phyloP scores from a whole-genome alignment of 2,888 invertebrate genomes.

The Liodrosophila aerea region DNA sequence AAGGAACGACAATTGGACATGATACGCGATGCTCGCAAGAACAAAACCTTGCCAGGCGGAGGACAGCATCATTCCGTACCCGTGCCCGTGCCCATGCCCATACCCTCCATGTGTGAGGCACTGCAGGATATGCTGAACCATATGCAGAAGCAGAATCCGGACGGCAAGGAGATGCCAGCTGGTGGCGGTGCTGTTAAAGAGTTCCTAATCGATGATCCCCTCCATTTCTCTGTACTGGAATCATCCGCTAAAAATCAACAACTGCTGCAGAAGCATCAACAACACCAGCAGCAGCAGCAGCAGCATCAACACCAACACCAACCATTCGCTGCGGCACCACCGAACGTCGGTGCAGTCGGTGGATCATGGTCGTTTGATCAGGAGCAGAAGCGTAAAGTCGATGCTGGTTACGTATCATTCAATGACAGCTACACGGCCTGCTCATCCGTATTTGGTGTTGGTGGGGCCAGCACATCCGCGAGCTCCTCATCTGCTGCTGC shows the following conservation, averaged over 20 bases:
- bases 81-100: too few species aligned
- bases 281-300: constrained; percentile 13
- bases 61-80: constrained; percentile 7
- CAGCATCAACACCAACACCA: too few species aligned
- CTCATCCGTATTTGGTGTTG: constrained; percentile 61
- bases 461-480: constrained; percentile 15
- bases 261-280: constrained; percentile 35
- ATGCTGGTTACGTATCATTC: constrained; percentile 67
- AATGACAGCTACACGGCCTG: constrained; percentile 66
- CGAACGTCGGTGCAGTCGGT: too few species aligned
- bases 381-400: constrained; percentile 75
- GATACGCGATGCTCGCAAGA: constrained; percentile 17
- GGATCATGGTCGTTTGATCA: too few species aligned
- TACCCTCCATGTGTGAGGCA: too few species aligned
- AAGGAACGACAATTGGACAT: constrained; percentile 27
- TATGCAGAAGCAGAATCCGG: constrained; percentile 39
- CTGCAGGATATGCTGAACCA: too few species aligned
- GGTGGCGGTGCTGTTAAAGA: constrained; percentile 41
- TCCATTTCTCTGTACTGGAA: constrained; percentile 61
- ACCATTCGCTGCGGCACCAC: too few species aligned
- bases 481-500: too few species aligned
- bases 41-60: constrained; percentile 16
- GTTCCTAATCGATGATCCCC: constrained; percentile 69
- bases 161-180: too few species aligned
- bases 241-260: constrained; percentile 36